phyloP scores from a whole-genome alignment of 2,888 invertebrate genomes.

The Spicauda simplicius region DNA sequence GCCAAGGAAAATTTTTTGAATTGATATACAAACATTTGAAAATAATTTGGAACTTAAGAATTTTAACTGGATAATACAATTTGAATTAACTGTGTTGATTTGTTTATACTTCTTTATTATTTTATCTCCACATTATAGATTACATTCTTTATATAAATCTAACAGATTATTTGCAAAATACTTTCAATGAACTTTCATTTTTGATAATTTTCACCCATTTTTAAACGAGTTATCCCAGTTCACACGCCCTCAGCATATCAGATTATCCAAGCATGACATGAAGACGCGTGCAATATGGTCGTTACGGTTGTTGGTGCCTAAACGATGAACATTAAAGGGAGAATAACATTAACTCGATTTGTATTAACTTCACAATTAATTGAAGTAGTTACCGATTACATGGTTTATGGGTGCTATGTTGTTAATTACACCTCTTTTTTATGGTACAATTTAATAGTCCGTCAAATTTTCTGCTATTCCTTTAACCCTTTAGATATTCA shows the following conservation, averaged over 20 bases:
- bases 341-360: slow-evolving; percentile 52
- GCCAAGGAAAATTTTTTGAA: too few relatives aligned
- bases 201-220: neutral
- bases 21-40: too few relatives aligned
- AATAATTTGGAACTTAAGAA: too few relatives aligned
- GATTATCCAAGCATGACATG: slow-evolving; percentile 58
- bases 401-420: slow-evolving; percentile 43
- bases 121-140: too few relatives aligned
- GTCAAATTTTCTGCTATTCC: too few relatives aligned
- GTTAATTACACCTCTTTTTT: slow-evolving; percentile 10
- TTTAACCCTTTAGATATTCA: too few relatives aligned
- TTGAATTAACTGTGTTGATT: too few relatives aligned
- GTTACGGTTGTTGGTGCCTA: slow-evolving; percentile 63
- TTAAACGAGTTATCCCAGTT: slow-evolving; percentile 23
- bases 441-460: neutral
- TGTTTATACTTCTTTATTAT: too few relatives aligned
- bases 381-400: slow-evolving; percentile 48
- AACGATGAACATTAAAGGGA: slow-evolving; percentile 56
- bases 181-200: neutral
- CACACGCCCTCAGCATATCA: slow-evolving; percentile 53
- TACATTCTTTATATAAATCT: too few relatives aligned
- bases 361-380: slow-evolving; percentile 38
- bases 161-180: too few relatives aligned
- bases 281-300: slow-evolving; percentile 66
- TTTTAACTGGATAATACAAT: too few relatives aligned